Evolutionary conservation across 2,888 invertebrate species (phyloP), one percentile per base, ranked within the genome.

Genomic region (Willowsia nigromaculata): DNA sequence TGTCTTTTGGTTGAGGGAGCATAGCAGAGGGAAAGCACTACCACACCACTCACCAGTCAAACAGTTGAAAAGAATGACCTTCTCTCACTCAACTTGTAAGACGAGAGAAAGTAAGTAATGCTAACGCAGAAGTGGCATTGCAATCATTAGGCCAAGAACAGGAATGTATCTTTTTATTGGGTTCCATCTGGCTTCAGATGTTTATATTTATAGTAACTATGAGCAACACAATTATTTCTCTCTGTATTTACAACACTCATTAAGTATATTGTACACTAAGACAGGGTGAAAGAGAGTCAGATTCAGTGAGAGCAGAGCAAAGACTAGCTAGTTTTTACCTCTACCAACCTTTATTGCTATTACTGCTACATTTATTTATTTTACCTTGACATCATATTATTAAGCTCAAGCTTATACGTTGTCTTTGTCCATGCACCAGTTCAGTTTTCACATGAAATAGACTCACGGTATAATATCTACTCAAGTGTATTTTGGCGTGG

Each of bases 321-420:
- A 22, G 22, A 22, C 53, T 22, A 5, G 53, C 15, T 62, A 30
- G 62, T 78, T 27, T 30, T 43, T 53, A 56, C 80, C 56, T 56
- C 33, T 40, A 50, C 18, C 13, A 80, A 50, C 37, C 56, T 56
- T 78, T 78, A 78, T 56, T 78, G 18, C 56, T 78, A 56, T 56
- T 78, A 56, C 78, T 50, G 30, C 76, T 37, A 78, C 78, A 53
- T 33, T 78, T 78, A 78, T 78, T 78, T 78, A 84, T 84, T 71
- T 56, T 71, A 84, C 84, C 84, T 84, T 84, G 71, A 71, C 82
- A 68, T 68, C 82, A 50, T 81, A 59, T 85, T 76, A 85, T 85
- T 43, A 56, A 5, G 47, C 33, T 30, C 47, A 15, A 15, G 27
- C 6, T 47, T 0, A 56, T 9, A n/a, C 3, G 13, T 43, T 80